These are phyloP conservation scores for Chroicocephalus ridibundus DNA, from an alignment of 2,113 vertebrate genomes.

Conservation along the genomic window DNA sequence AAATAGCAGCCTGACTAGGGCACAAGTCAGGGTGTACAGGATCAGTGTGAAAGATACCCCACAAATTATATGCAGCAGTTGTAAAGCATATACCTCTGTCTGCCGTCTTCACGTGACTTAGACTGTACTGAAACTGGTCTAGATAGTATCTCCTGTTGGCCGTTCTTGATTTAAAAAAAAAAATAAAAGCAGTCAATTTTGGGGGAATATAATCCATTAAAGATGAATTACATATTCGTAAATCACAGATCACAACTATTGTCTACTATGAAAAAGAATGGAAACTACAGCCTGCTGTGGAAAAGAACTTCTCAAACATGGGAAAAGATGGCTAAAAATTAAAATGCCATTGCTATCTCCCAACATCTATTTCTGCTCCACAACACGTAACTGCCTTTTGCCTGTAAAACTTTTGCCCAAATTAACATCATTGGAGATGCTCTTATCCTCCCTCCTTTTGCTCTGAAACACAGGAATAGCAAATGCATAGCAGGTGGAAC, in stretches of 20 bases:
- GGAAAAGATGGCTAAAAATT: not conserved
- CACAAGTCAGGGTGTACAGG: not conserved
- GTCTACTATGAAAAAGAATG: not conserved
- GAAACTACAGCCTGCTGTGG: not conserved
- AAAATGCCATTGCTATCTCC: not conserved
- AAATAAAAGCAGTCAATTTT: not conserved
- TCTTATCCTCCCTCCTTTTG: not conserved
- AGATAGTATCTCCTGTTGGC: constrained; percentile 78
- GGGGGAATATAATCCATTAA: not conserved
- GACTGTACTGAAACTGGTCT: constrained; percentile 72
- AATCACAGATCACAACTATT: not conserved
- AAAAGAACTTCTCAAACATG: not conserved
- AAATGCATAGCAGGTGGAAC: not conserved
- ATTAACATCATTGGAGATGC: not conserved
- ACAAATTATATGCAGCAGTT: not conserved
- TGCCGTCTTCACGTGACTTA: constrained; percentile 64
- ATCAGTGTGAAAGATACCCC: not conserved
- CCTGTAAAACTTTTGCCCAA: not conserved
- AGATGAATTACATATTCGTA: not conserved
- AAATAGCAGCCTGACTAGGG: not conserved
- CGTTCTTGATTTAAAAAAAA: constrained; percentile 69
- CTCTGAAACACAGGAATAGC: not conserved
- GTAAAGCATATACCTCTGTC: constrained; percentile 74
- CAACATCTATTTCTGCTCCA: not conserved
- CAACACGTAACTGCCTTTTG: not conserved